phyloP scores from a whole-genome alignment of 2,888 invertebrate genomes.

The Tiliacea citrago region DNA sequence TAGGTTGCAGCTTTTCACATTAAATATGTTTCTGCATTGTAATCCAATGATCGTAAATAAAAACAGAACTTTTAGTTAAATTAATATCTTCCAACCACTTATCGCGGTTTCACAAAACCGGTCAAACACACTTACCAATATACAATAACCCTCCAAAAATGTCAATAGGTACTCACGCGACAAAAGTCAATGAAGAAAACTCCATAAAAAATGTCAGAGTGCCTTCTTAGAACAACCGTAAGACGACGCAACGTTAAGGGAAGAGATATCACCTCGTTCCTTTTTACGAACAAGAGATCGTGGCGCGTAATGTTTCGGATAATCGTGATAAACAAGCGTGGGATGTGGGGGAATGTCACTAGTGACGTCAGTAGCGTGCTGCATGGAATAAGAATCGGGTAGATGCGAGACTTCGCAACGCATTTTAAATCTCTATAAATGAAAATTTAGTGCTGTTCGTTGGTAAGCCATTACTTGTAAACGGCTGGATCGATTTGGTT shows the following conservation, averaged over 20 bases:
- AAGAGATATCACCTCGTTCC: constrained; percentile 68
- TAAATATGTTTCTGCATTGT: not conserved
- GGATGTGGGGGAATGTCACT: constrained; percentile 48
- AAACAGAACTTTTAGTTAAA: not conserved
- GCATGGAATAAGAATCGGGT: constrained; percentile 12
- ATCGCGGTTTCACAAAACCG: too few relatives aligned
- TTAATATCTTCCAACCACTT: not conserved
- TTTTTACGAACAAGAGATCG: constrained; percentile 68
- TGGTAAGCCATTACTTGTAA: too few relatives aligned
- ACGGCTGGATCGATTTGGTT: too few relatives aligned
- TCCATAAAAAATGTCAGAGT: constrained; percentile 57
- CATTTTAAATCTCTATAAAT: too few relatives aligned
- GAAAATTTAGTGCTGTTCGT: too few relatives aligned
- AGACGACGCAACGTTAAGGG: constrained; percentile 60
- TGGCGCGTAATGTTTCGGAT: constrained; percentile 64
- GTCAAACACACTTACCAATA: too few relatives aligned
- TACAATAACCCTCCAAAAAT: constrained; percentile 1
- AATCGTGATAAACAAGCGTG: constrained; percentile 66
- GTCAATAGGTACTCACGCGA: constrained; percentile 13
- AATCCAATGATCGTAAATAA: not conserved
- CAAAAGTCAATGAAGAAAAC: constrained; percentile 50
- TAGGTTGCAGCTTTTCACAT: not conserved
- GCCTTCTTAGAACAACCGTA: constrained; percentile 58
- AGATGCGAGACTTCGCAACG: constrained; percentile 9
- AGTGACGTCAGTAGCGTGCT: constrained; percentile 46